Evolutionary conservation across 2,797 vertebrate genomes (phyloP).

Genomic region (Gallinago nigripennis): DNA sequence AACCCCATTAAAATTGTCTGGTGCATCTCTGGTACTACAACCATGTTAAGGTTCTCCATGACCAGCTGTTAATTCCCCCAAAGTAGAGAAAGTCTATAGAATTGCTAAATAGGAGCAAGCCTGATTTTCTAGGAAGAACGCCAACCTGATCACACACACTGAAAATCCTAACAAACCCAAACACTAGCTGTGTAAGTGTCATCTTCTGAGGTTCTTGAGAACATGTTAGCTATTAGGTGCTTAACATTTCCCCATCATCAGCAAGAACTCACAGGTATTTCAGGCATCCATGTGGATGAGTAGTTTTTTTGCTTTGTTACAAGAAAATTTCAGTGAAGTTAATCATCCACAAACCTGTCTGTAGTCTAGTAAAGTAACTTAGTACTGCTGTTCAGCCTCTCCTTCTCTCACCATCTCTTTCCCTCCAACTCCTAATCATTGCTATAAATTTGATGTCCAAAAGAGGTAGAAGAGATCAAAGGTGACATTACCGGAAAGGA

Average conservation of each 20-base stretch:
- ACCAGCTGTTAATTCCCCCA: background rate
- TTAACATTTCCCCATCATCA: background rate
- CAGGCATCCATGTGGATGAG: background rate
- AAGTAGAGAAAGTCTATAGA: background rate
- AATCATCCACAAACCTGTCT: background rate
- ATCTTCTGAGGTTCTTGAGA: background rate
- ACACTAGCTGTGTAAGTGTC: background rate
- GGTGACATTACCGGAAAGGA: background rate
- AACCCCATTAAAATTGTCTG: background rate
- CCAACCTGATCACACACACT: background rate
- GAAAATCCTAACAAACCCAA: background rate
- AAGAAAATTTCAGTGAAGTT: background rate
- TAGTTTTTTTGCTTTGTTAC: background rate
- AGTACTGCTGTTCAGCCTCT: background rate
- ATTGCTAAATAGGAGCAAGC: background rate
- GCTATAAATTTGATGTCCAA: background rate
- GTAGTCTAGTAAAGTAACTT: background rate
- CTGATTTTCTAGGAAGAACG: background rate
- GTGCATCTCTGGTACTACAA: background rate
- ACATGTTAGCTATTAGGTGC: background rate
- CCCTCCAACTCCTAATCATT: background rate
- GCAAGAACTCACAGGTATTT: background rate
- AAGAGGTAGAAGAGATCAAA: background rate
- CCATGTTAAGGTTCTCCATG: background rate
- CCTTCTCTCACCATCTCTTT: background rate